These are phyloP conservation scores for Centropyge bicolor DNA, from an alignment of 2,797 vertebrate species.

Conservation along the genomic window DNA sequence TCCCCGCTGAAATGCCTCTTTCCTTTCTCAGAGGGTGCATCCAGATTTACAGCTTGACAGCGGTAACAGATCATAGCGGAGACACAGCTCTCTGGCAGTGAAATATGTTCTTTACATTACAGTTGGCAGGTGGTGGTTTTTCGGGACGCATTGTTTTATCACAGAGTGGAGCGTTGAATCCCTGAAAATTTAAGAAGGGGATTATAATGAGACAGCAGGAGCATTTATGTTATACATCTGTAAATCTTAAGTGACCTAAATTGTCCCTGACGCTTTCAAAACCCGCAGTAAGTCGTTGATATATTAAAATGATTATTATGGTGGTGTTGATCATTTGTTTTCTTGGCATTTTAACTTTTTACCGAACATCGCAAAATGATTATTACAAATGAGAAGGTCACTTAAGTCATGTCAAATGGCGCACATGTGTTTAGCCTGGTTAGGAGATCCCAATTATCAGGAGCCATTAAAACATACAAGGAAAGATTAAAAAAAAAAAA, in stretches of 20 bases:
- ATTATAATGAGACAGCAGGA: constrained; percentile 36
- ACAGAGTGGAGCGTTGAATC: constrained; percentile 35
- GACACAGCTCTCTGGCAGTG: constrained; percentile 42
- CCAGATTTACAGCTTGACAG: constrained; percentile 82
- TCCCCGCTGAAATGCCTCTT: constrained; percentile 71
- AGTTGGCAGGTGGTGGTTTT: constrained; percentile 63
- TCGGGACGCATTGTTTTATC: constrained; percentile 49
- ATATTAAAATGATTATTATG: constrained; percentile 29
- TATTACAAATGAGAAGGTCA: constrained; percentile 29
- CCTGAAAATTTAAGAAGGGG: constrained; percentile 48
- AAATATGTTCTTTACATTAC: constrained; percentile 62
- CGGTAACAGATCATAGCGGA: constrained; percentile 70
- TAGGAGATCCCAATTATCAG: constrained; percentile 1
- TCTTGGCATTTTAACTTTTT: constrained; percentile 12
- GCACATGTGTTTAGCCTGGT: constrained; percentile 3
- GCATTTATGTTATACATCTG: constrained; percentile 34
- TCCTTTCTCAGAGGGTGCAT: constrained; percentile 73
- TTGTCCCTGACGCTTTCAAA: constrained; percentile 33
- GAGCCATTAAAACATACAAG: not conserved
- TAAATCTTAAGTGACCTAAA: constrained; percentile 28
- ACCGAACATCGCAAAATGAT: constrained; percentile 29
- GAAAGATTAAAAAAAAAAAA: too few relatives aligned
- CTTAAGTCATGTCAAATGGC: constrained; percentile 8
- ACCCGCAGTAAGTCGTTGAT: constrained; percentile 22
- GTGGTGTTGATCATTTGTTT: constrained; percentile 14